Evolutionary conservation across 2,113 vertebrate genomes (phyloP).

Genomic region (Rhea americana): DNA sequence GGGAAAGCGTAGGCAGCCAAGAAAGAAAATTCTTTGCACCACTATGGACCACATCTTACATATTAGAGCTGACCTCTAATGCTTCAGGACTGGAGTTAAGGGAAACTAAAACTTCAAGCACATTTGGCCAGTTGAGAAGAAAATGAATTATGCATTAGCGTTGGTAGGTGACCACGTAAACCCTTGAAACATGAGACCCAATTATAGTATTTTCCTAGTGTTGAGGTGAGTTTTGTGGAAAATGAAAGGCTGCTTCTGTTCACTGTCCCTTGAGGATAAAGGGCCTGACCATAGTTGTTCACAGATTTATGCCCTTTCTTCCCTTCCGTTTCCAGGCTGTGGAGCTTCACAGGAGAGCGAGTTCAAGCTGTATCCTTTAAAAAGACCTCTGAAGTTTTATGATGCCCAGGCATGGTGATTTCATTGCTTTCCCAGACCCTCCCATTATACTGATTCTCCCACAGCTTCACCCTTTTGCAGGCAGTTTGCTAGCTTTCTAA

Average conservation of each 20-base stretch:
- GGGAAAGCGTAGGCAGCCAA: neutral
- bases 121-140: neutral
- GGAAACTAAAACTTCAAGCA: neutral
- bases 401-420: neutral
- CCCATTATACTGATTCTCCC: neutral
- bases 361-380: neutral
- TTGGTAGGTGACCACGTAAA: neutral
- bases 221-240: neutral
- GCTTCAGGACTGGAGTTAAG: neutral
- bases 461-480: neutral
- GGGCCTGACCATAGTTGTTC: neutral
- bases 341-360: neutral
- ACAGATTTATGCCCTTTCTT: neutral
- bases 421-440: neutral
- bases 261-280: neutral
- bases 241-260: neutral
- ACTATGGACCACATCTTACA: rapidly evolving
- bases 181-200: neutral
- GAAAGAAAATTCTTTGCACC: neutral
- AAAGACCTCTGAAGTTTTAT: neutral
- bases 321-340: neutral
- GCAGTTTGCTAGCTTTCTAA: neutral
- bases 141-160: neutral
- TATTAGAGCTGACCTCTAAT: neutral
- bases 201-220: neutral